Conservation (phyloP, 2,113 vertebrate species). For the Rattus rattus region DNA sequence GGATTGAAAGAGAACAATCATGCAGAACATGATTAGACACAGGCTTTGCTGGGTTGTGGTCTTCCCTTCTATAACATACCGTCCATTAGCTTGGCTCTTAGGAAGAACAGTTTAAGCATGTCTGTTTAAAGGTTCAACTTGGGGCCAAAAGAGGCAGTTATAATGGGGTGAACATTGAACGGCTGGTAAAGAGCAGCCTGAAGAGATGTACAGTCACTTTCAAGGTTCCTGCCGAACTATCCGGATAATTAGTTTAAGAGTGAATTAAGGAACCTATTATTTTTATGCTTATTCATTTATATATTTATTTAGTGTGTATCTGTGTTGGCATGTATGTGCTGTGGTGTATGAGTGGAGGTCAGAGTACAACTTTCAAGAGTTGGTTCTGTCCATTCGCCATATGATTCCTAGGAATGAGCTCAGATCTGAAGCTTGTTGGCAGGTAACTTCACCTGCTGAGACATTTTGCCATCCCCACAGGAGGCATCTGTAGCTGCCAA, state of each 20-base stretch:
- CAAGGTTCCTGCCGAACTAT: background rate
- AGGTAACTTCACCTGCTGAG: background rate
- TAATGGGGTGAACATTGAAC: background rate
- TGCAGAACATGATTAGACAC: background rate
- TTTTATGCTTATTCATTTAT: background rate
- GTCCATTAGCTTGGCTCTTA: conserved; percentile 3
- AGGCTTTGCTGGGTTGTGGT: background rate
- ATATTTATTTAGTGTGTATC: background rate
- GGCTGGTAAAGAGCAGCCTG: background rate
- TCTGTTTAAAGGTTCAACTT: conserved; percentile 7
- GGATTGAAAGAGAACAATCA: conserved; percentile 45
- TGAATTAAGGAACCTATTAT: background rate
- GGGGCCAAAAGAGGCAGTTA: conserved; percentile 9
- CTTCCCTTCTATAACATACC: background rate
- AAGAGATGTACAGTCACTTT: background rate
- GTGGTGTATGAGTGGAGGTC: background rate
- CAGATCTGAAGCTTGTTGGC: no score
- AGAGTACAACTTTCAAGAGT: background rate
- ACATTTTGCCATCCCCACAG: background rate
- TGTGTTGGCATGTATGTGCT: background rate
- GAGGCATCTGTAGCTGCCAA: background rate
- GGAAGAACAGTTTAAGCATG: conserved; percentile 41
- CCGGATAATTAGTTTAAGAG: background rate
- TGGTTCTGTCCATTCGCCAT: background rate
- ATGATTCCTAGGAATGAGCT: background rate